phyloP scores from a whole-genome alignment of 1,140 invertebrate genomes.

The Drosophila nebulosa region DNA sequence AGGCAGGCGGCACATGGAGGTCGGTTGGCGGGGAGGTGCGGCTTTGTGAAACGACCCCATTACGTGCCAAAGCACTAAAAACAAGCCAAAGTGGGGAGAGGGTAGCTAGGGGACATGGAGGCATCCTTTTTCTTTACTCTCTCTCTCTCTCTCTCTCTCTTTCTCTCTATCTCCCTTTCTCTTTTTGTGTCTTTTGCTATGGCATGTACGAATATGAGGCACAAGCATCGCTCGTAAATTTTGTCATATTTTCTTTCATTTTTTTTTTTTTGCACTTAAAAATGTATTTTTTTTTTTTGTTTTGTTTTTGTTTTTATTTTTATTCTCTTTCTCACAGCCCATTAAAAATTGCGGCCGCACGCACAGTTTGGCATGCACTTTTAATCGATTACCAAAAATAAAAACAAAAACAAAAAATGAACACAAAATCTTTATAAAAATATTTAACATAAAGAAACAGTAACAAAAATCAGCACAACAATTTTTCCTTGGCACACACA shows the following conservation, averaged over 20 bases:
- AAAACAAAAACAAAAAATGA: background rate
- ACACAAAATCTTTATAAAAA: background rate
- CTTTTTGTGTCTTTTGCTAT: constrained; percentile 4
- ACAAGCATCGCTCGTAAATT: constrained; percentile 66
- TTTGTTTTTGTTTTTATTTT: constrained; percentile 36
- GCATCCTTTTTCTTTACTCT: background rate
- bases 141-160: background rate
- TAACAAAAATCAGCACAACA: background rate
- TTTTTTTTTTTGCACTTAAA: constrained; percentile 49
- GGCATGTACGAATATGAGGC: constrained; percentile 53
- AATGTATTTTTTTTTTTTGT: constrained; percentile 17
- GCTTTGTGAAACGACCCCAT: constrained; percentile 60
- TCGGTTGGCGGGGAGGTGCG: background rate
- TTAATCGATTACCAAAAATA: constrained; percentile 67
- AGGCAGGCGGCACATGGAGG: constrained; percentile 21
- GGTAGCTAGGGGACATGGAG: constrained; percentile 3
- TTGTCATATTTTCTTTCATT: constrained; percentile 68
- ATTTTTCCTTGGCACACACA: constrained; percentile 66
- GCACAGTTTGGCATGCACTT: constrained; percentile 76
- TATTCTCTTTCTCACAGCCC: constrained; percentile 67
- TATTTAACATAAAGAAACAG: constrained; percentile 4
- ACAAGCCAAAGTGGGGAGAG: constrained; percentile 39
- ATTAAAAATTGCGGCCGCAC: constrained; percentile 72
- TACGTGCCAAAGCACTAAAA: constrained; percentile 77
- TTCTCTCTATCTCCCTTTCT: background rate